A percentile compares a stretch with the other conserved stretches of the same genome.
Evolutionary conservation across 2,888 invertebrate genomes (phyloP).

Genomic region (Cyclophora albipunctata): DNA sequence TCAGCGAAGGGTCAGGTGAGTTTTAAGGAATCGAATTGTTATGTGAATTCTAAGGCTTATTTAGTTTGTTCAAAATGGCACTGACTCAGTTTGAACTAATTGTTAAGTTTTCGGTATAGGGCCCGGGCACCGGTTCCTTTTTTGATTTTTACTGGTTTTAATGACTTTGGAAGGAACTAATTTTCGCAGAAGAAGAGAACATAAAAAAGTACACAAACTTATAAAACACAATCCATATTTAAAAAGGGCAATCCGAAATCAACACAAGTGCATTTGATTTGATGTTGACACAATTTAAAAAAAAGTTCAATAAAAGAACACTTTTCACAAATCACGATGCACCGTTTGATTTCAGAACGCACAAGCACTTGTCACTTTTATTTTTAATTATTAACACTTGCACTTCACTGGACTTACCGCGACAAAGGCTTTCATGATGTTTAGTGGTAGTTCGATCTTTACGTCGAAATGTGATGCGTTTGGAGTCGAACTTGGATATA

Average conservation of each 20-base stretch:
- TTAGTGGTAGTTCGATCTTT: constrained; percentile 67
- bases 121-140: too few relatives aligned
- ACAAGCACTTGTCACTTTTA: constrained; percentile 55
- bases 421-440: constrained; percentile 73
- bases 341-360: constrained; percentile 60
- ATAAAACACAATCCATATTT: constrained; percentile 7
- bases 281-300: constrained; percentile 10
- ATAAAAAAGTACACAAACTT: too few relatives aligned
- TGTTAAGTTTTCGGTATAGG: too few relatives aligned
- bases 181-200: too few relatives aligned
- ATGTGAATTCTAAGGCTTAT: too few relatives aligned
- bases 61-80: too few relatives aligned
- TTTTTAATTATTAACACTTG: constrained; percentile 21
- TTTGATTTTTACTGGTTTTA: too few relatives aligned
- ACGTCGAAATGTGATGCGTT: constrained; percentile 58
- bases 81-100: too few relatives aligned
- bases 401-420: constrained; percentile 67
- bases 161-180: too few relatives aligned
- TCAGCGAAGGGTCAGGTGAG: too few relatives aligned
- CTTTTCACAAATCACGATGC: constrained; percentile 29
- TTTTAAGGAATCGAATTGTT: too few relatives aligned
- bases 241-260: constrained; percentile 17
- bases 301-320: constrained; percentile 14
- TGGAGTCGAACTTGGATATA: constrained; percentile 57
- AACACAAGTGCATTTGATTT: constrained; percentile 23